Conservation (phyloP, 2,797 vertebrate species). For the Ceyx erithaca region DNA sequence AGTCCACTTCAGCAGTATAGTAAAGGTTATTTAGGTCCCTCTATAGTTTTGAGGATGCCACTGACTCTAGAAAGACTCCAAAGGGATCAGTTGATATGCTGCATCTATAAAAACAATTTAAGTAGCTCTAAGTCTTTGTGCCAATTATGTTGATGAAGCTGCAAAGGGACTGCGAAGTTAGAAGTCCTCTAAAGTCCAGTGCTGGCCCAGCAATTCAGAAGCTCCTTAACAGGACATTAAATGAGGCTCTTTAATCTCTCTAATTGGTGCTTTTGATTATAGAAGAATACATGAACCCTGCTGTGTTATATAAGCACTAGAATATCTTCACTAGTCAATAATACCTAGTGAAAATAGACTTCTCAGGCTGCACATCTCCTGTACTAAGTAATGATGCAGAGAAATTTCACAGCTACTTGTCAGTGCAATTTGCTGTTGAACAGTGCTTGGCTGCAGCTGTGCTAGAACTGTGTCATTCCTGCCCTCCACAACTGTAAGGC, state of each 20-base stretch:
- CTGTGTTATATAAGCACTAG: constrained; percentile 42
- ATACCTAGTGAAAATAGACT: neutral
- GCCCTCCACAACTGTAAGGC: neutral
- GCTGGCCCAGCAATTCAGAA: constrained; percentile 25
- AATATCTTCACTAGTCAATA: constrained; percentile 29
- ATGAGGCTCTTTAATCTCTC: constrained; percentile 43
- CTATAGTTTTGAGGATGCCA: neutral
- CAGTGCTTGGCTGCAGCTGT: neutral
- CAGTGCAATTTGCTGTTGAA: neutral
- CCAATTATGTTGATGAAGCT: constrained; percentile 47
- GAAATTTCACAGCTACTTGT: neutral
- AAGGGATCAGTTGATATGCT: neutral
- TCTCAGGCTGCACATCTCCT: neutral
- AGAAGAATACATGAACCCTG: constrained; percentile 37
- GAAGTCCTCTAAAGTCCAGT: constrained; percentile 18
- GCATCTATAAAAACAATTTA: constrained; percentile 30
- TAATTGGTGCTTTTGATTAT: constrained; percentile 53
- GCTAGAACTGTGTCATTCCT: neutral
- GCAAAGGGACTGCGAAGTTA: constrained; percentile 22
- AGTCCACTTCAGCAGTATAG: neutral
- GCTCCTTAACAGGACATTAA: constrained; percentile 31
- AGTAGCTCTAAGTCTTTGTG: neutral
- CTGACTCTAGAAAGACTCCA: neutral
- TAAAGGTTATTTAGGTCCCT: neutral
- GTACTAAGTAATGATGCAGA: neutral